Percentiles rank a stretch among this genome's conserved stretches.
phyloP scores from a whole-genome alignment of 1,140 invertebrate species.

The Whitmania pigra region DNA sequence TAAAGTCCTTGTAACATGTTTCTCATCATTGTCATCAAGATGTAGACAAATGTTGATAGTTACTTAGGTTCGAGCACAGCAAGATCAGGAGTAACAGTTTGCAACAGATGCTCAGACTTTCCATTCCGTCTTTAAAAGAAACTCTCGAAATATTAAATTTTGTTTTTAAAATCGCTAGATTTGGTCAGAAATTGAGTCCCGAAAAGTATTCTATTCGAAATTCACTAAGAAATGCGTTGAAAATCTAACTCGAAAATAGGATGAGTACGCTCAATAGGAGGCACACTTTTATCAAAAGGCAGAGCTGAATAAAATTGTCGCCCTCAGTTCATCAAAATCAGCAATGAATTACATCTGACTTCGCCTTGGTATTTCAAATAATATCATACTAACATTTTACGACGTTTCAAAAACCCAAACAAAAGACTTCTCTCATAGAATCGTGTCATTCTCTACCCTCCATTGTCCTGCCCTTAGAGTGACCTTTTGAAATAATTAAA shows the following conservation, averaged over 20 bases:
- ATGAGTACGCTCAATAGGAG: too few relatives aligned
- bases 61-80: background rate
- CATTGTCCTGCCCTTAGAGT: background rate
- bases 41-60: background rate
- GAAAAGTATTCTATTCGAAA: too few relatives aligned
- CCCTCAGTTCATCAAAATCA: too few relatives aligned
- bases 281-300: too few relatives aligned
- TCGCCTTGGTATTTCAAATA: background rate
- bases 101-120: too few relatives aligned
- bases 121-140: too few relatives aligned
- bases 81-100: background rate
- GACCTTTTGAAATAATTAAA: background rate
- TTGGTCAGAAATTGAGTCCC: background rate
- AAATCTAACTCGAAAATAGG: too few relatives aligned
- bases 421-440: background rate
- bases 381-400: background rate
- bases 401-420: background rate
- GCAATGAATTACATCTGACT: background rate
- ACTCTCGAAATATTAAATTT: too few relatives aligned
- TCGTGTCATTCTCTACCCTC: background rate
- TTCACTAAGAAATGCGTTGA: too few relatives aligned
- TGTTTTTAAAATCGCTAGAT: background rate
- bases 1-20: background rate
- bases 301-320: too few relatives aligned
- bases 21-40: background rate